phyloP scores from a whole-genome alignment of 2,888 invertebrate genomes.

The Apamea sordens region DNA sequence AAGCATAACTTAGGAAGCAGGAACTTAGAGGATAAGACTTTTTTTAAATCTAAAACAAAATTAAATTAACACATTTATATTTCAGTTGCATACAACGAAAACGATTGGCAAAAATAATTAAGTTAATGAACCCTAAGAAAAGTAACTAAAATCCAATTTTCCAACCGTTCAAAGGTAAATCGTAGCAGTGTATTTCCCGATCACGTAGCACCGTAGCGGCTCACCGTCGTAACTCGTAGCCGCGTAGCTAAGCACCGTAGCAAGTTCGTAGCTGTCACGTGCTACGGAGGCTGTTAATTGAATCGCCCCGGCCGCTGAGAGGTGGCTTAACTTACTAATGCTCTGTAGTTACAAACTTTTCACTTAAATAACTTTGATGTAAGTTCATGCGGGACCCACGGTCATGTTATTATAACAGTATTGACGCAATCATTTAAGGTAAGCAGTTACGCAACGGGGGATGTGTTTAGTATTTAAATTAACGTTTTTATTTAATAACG shows the following conservation, averaged over 20 bases:
- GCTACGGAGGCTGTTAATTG: conserved; percentile 82
- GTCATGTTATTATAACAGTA: conserved; percentile 57
- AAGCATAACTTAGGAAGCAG: no score
- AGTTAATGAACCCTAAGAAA: conserved; percentile 34
- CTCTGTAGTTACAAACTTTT: conserved; percentile 68
- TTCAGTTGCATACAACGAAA: conserved; percentile 13
- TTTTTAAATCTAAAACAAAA: no score
- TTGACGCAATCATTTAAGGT: neutral
- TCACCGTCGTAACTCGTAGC: conserved; percentile 67
- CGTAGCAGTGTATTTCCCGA: conserved; percentile 54
- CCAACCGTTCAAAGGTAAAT: conserved; percentile 60
- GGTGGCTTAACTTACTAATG: conserved; percentile 73
- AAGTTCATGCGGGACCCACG: conserved; percentile 63
- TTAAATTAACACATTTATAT: conserved; percentile 12
- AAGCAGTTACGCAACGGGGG: neutral
- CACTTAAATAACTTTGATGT: conserved; percentile 68
- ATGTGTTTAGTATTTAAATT: neutral
- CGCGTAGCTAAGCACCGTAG: conserved; percentile 71
- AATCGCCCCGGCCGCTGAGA: conserved; percentile 76
- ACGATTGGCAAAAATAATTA: conserved; percentile 22
- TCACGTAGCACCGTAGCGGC: conserved; percentile 71
- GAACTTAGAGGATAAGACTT: neutral
- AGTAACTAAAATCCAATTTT: conserved; percentile 45
- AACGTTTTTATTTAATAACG: neutral
- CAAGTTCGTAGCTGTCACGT: conserved; percentile 72